These are phyloP conservation scores for Ceyx melanurus DNA, from an alignment of 2,113 vertebrate species.

Conservation along the genomic window DNA sequence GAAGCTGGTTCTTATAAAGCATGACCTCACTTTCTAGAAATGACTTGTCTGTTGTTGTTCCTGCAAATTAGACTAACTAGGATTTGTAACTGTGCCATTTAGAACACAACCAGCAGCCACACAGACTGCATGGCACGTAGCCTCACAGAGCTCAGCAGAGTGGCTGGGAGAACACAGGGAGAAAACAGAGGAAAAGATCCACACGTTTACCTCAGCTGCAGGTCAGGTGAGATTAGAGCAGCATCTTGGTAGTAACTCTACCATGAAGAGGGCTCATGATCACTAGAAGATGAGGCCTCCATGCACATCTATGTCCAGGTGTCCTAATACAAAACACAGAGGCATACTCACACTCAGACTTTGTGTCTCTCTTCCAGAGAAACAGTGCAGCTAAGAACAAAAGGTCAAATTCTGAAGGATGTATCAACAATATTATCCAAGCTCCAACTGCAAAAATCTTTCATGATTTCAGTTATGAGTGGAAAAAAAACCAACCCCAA, in stretches of 20 bases:
- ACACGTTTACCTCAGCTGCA: background rate
- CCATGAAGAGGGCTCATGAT: background rate
- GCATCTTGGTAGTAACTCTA: background rate
- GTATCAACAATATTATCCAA: background rate
- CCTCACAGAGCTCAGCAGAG: background rate
- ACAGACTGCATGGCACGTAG: background rate
- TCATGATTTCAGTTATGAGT: background rate
- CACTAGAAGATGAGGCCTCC: background rate
- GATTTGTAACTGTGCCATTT: background rate
- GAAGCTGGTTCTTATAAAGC: background rate
- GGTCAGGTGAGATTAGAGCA: background rate
- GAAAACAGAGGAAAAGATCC: background rate
- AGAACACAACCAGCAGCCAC: background rate
- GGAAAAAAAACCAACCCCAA: background rate
- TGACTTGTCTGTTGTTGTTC: background rate
- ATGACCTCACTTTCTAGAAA: background rate
- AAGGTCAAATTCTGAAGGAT: background rate
- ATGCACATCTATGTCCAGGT: background rate
- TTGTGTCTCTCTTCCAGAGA: background rate
- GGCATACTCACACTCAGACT: background rate
- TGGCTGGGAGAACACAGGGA: background rate
- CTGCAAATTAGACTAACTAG: background rate
- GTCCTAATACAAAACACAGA: background rate
- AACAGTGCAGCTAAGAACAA: background rate
- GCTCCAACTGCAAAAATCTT: background rate